Conservation (phyloP, 1,140 invertebrate species). For the Drosophila auraria region DNA sequence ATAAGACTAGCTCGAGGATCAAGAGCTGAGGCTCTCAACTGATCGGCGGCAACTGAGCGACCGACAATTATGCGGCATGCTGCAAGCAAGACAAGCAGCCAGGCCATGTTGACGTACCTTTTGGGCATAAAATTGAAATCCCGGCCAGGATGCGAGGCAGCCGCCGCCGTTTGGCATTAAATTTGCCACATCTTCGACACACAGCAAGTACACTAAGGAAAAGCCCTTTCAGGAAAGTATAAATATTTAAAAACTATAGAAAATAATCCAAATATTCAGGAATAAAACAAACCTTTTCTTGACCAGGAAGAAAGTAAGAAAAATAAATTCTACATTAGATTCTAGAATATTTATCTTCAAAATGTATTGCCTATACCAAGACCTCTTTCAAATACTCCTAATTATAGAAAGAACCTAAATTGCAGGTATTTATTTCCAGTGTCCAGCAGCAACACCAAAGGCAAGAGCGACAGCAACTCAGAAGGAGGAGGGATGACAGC, state of each 20-base stretch:
- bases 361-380: too few relatives aligned
- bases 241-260: not conserved
- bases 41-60: conserved; percentile 19
- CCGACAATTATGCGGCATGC: conserved; percentile 69
- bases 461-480: not conserved
- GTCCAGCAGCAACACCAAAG: conserved; percentile 9
- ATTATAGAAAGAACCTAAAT: not conserved
- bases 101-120: conserved; percentile 79
- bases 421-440: not conserved
- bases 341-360: too few relatives aligned
- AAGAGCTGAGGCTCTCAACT: conserved; percentile 18
- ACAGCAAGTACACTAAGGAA: conserved; percentile 2
- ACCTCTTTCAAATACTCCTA: not conserved
- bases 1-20: conserved; percentile 10
- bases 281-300: too few relatives aligned
- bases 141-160: conserved; percentile 70
- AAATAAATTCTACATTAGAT: not conserved
- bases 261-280: too few relatives aligned
- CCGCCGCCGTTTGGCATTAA: conserved; percentile 72
- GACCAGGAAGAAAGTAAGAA: not conserved
- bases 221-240: not conserved
- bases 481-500: conserved; percentile 15
- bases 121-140: conserved; percentile 84
- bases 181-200: conserved; percentile 78
- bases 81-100: conserved; percentile 52